phyloP scores from a whole-genome alignment of 2,113 vertebrate species.

The Pandion haliaetus region DNA sequence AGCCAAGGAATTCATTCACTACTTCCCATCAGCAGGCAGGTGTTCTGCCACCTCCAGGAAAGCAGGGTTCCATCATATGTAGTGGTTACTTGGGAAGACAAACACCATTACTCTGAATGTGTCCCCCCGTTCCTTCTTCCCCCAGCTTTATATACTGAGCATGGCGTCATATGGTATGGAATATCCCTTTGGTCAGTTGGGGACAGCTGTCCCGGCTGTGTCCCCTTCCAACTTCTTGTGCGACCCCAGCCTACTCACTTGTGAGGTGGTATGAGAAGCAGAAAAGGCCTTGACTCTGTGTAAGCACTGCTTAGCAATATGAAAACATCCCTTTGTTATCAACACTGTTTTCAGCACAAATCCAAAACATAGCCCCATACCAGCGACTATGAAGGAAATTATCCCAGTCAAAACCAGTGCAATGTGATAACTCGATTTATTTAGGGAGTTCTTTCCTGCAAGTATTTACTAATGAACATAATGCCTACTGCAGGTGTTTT shows the following conservation, averaged over 20 bases:
- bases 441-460: not conserved
- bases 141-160: not conserved
- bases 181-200: not conserved
- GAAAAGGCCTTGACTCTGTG: not conserved
- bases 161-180: accelerated
- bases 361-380: not conserved
- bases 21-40: not conserved
- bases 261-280: not conserved
- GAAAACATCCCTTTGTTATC: not conserved
- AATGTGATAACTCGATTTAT: not conserved
- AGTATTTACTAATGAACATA: not conserved
- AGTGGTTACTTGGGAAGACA: not conserved
- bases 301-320: not conserved
- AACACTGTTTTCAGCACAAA: not conserved
- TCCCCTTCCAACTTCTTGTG: not conserved
- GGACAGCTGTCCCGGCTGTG: not conserved
- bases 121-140: not conserved
- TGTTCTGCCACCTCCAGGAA: not conserved
- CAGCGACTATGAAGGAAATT: not conserved
- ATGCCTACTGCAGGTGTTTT: not conserved
- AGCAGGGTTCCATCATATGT: accelerated
- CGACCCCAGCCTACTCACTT: accelerated
- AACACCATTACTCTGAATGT: accelerated
- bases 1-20: not conserved
- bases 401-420: not conserved